A percentile compares a stretch with the other conserved stretches of the same genome.
Evolutionary conservation across 2,888 invertebrate genomes (phyloP).

Genomic region (Micoletzkya japonica): DNA sequence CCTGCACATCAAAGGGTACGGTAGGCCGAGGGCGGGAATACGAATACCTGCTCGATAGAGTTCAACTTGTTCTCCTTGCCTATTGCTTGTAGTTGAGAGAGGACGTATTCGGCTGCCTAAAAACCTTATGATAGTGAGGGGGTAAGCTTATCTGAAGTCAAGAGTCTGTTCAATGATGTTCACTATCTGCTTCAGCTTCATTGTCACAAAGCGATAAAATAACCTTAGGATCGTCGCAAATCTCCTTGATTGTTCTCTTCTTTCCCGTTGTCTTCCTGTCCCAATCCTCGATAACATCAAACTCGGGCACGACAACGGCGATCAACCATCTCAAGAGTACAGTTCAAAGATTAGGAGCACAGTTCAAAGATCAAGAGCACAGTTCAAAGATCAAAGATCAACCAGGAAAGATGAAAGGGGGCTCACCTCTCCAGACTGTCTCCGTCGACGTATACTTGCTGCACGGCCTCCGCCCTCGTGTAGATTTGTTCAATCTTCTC

Average conservation of each 20-base stretch:
- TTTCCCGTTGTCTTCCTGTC: slow-evolving; percentile 36
- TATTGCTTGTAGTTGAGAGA: slow-evolving; percentile 83
- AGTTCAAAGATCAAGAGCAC: neutral
- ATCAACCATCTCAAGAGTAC: slow-evolving; percentile 86
- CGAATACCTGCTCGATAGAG: slow-evolving; percentile 87
- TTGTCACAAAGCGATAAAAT: too few species aligned
- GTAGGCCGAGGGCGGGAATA: neutral
- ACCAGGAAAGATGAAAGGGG: neutral
- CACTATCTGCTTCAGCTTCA: neutral
- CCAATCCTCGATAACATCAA: slow-evolving; percentile 88
- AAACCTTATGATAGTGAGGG: too few species aligned
- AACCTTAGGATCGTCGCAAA: slow-evolving; percentile 46
- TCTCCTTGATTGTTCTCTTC: slow-evolving; percentile 42
- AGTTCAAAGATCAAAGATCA: neutral
- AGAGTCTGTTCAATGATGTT: too few species aligned
- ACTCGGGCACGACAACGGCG: slow-evolving; percentile 91
- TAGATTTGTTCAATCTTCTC: slow-evolving; percentile 85
- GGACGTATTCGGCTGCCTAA: slow-evolving; percentile 70
- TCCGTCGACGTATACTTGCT: slow-evolving; percentile 28
- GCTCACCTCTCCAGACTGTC: slow-evolving; percentile 27
- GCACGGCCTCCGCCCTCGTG: slow-evolving; percentile 49
- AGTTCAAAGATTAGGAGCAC: too few species aligned
- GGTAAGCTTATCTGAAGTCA: too few species aligned
- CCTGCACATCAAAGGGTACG: slow-evolving; percentile 31
- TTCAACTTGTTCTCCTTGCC: slow-evolving; percentile 88